These are phyloP conservation scores for Glomeris marginata DNA, from an alignment of 2,888 invertebrate species.

Conservation along the genomic window DNA sequence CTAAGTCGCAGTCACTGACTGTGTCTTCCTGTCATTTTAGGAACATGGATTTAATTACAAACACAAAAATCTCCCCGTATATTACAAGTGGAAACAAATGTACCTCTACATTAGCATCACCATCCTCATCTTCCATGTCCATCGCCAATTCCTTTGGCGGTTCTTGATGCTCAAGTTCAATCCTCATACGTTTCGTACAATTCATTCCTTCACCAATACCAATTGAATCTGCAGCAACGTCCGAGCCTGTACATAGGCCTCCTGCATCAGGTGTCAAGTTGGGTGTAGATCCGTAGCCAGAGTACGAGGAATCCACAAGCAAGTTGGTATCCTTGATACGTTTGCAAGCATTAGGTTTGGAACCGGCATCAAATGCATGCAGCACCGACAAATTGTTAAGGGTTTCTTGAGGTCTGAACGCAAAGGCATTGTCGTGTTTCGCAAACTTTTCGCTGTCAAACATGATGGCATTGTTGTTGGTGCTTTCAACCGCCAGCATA, in stretches of 20 bases:
- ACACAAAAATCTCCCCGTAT: too few relatives aligned
- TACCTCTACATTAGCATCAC: constrained; percentile 20
- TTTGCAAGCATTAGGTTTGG: constrained; percentile 31
- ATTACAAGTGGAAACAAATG: not conserved
- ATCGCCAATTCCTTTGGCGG: not conserved
- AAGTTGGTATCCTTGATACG: constrained; percentile 38
- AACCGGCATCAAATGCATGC: constrained; percentile 34
- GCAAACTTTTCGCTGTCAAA: constrained; percentile 42
- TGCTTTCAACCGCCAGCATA: constrained; percentile 28
- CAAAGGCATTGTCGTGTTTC: constrained; percentile 31
- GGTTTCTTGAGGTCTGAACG: constrained; percentile 26
- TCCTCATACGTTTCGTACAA: constrained; percentile 25
- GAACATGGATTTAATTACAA: too few relatives aligned
- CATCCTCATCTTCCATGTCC: constrained; percentile 7
- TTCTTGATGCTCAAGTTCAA: constrained; percentile 24
- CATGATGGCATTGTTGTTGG: constrained; percentile 35
- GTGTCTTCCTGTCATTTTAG: constrained; percentile 1
- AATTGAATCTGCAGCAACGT: constrained; percentile 14
- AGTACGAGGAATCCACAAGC: constrained; percentile 24
- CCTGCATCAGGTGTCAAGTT: too few relatives aligned
- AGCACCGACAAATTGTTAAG: constrained; percentile 33
- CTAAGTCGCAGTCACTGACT: constrained; percentile 22
- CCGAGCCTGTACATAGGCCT: constrained; percentile 13
- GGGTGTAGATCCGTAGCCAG: not conserved
- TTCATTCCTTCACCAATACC: constrained; percentile 18